phyloP scores from a whole-genome alignment of 2,888 invertebrate species.

The Rhorus exstirpatorius region DNA sequence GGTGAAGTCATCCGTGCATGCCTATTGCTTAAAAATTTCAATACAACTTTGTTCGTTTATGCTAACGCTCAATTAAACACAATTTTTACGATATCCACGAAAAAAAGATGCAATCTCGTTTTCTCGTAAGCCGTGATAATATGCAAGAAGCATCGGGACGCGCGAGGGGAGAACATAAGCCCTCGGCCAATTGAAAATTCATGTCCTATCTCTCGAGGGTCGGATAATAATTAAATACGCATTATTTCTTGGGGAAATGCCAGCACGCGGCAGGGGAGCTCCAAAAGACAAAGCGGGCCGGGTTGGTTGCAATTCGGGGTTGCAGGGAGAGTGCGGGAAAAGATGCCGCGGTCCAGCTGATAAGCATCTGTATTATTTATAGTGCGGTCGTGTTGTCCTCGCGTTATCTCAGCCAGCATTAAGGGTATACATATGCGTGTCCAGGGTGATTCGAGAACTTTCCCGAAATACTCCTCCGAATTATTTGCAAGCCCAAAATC shows the following conservation, averaged over 20 bases:
- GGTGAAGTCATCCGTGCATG: too few relatives aligned
- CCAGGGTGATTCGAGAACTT: not conserved
- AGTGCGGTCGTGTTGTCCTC: constrained; percentile 63
- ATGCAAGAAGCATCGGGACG: constrained; percentile 1
- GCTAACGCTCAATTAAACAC: too few relatives aligned
- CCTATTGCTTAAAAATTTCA: too few relatives aligned
- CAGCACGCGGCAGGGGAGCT: constrained; percentile 48
- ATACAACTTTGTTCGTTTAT: too few relatives aligned
- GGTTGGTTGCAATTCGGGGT: constrained; percentile 4
- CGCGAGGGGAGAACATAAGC: constrained; percentile 46
- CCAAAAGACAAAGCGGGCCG: not conserved
- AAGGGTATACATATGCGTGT: not conserved
- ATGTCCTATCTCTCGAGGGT: constrained; percentile 71
- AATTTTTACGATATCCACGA: not conserved
- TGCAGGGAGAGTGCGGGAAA: not conserved
- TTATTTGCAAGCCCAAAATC: too few relatives aligned
- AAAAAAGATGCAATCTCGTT: constrained; percentile 2
- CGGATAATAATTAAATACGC: constrained; percentile 74
- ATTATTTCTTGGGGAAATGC: constrained; percentile 66
- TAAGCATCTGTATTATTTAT: constrained; percentile 72
- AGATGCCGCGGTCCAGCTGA: constrained; percentile 59
- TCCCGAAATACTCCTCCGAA: too few relatives aligned
- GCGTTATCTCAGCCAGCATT: constrained; percentile 22
- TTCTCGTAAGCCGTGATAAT: constrained; percentile 4
- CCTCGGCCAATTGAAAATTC: constrained; percentile 70